Base-by-base conservation (phyloP, 2,797 vertebrate genomes). In the Poeciliopsis presidionis region DNA sequence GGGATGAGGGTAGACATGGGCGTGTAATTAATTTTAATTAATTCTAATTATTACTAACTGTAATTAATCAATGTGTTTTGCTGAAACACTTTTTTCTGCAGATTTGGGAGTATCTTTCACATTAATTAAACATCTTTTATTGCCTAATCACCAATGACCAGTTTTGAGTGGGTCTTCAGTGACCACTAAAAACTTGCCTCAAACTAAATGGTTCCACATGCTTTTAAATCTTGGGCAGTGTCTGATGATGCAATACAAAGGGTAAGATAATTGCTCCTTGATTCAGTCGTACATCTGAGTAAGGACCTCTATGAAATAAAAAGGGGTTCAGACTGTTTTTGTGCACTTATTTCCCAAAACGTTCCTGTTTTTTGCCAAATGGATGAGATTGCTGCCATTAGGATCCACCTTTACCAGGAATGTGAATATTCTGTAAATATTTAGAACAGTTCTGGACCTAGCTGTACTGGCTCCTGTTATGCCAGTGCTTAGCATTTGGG, bases 31-130 rank as follows among this genome's bases (percentile, higher is more conserved):
- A 33, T 30, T 57, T 30, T 41, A 73, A 63, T 57, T 76, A 57
- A 73, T 69, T 47, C 8, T 47, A 73, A 76, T 76, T 39, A 43
- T 59, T 16, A 22, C 51, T 73, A 39, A 59, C 49, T 49, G 49
- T 69, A 45, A 79, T 72, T 76, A 76, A 57, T 59, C n/a, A 18
- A 30, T 6, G 25, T 39, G 55, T 16, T 14, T 43, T 74, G n/a
- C 2, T 30, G 30, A 67, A 33, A 65, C 3, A 53, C 3, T 8
- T 13, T 25, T 45, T 46, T 45, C 13, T 46, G n/a, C n/a, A 70
- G 67, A 70, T 46, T 45, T 46, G 28, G 6, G n/a, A 71, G 25
- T 4, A 16, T 46, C 6, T 71, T 69, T 43, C 65, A 69, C 2
- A 69, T 4, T 28, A 39, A 36, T 65, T 36, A 65, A 39, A 65